Evolutionary conservation across 2,797 vertebrate genomes (phyloP).

Genomic region (Alfaro cultratus): DNA sequence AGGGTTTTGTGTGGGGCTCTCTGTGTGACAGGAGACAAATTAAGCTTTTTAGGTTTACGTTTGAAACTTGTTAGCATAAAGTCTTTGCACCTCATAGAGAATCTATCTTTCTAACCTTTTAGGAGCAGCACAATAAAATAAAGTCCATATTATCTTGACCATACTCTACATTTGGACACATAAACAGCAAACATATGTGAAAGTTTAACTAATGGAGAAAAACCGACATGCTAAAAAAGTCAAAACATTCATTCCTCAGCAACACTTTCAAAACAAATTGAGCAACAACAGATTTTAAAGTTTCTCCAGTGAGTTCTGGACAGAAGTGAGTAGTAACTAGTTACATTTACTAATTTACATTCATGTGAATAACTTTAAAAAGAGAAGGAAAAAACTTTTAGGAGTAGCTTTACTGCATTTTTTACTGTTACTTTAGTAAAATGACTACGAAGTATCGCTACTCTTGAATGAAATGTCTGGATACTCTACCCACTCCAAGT

Average conservation of each 20-base stretch:
- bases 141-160: neutral
- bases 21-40: conserved; percentile 55
- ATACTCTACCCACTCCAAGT: neutral
- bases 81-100: neutral
- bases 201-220: neutral
- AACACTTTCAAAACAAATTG: neutral
- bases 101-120: neutral
- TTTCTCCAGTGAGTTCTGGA: neutral
- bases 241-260: neutral
- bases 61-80: neutral
- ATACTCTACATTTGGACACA: neutral
- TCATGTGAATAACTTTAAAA: too few species aligned
- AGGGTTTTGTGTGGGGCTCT: conserved; percentile 79
- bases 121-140: neutral
- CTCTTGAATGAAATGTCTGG: neutral
- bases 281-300: neutral
- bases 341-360: too few species aligned
- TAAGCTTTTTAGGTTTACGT: neutral
- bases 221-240: neutral
- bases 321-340: too few species aligned
- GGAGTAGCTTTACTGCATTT: neutral
- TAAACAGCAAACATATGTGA: neutral
- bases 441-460: neutral
- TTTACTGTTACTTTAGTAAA: neutral
- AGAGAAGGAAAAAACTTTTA: too few species aligned